A percentile compares a stretch with the other conserved stretches of the same genome.
Evolutionary conservation across 2,113 vertebrate genomes (phyloP).

Genomic region (Rhinoderma darwinii): DNA sequence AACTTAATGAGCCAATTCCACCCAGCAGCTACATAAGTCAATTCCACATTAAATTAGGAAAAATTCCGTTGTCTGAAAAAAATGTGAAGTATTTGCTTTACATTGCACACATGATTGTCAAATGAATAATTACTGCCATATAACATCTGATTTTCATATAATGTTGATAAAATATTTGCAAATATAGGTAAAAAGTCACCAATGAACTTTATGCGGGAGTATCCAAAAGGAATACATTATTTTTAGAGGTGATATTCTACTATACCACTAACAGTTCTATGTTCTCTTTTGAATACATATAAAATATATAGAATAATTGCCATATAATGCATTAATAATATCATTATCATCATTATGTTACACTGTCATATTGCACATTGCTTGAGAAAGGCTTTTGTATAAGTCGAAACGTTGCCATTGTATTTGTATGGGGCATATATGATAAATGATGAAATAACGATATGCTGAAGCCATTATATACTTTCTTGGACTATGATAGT

Average conservation of each 20-base stretch:
- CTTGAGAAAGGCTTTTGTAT: too few relatives aligned
- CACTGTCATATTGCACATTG: too few relatives aligned
- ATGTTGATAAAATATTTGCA: not conserved
- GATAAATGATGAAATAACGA: too few relatives aligned
- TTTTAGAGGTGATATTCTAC: not conserved
- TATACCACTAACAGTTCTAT: too few relatives aligned
- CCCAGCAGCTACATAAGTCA: not conserved
- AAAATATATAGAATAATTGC: too few relatives aligned
- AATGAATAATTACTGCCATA: not conserved
- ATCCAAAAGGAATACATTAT: not conserved
- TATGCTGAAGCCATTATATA: too few relatives aligned
- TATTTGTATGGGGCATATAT: too few relatives aligned
- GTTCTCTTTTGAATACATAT: too few relatives aligned
- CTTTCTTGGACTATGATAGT: too few relatives aligned
- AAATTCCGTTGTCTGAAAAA: not conserved
- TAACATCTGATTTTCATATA: not conserved
- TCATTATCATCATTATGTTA: too few relatives aligned
- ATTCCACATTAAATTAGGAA: not conserved
- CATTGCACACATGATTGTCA: not conserved
- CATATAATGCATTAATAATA: too few relatives aligned
- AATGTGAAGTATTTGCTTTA: not conserved
- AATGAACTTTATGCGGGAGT: not conserved
- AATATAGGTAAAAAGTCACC: not conserved
- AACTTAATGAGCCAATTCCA: not conserved
- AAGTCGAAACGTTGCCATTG: too few relatives aligned